phyloP scores from a whole-genome alignment of 92 coral and sea anemone genomes.

The Palythoa heliodiscus region DNA sequence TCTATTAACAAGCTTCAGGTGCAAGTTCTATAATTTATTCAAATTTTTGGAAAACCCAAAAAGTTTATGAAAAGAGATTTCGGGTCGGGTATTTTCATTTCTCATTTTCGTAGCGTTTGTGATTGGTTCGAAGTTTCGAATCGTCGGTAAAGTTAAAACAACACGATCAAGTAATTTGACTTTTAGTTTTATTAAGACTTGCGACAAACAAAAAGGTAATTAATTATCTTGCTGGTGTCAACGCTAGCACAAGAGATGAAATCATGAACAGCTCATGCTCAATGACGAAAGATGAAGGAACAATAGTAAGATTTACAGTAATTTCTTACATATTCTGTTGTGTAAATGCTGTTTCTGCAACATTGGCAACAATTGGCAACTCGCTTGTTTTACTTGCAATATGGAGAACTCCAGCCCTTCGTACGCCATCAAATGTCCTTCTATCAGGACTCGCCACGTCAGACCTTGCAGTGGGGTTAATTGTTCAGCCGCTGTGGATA shows the following conservation, averaged over 20 bases:
- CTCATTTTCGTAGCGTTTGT: neutral
- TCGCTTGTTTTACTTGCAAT: slow-evolving; percentile 15
- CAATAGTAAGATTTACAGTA: neutral
- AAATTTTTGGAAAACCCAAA: too few species aligned
- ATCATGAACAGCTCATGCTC: neutral
- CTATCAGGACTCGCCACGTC: slow-evolving; percentile 8
- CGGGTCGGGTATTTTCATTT: too few species aligned
- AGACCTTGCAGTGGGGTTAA: slow-evolving; percentile 17
- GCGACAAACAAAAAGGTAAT: neutral
- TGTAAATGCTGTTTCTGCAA: slow-evolving; percentile 13
- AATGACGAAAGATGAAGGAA: neutral
- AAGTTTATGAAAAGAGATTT: too few species aligned
- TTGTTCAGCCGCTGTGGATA: slow-evolving; percentile 24
- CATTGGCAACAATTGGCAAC: slow-evolving; percentile 23
- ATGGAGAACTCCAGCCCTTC: slow-evolving; percentile 14
- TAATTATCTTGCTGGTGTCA: neutral
- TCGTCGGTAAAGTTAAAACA: neutral
- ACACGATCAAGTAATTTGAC: neutral
- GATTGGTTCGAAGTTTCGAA: neutral
- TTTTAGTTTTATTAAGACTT: neutral
- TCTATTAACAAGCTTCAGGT: too few species aligned
- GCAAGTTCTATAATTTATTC: too few species aligned
- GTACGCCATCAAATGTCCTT: neutral
- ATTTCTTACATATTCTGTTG: neutral
- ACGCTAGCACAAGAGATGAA: neutral